Conservation (phyloP, 2,888 invertebrate genomes). For the Eupithecia subumbrata region DNA sequence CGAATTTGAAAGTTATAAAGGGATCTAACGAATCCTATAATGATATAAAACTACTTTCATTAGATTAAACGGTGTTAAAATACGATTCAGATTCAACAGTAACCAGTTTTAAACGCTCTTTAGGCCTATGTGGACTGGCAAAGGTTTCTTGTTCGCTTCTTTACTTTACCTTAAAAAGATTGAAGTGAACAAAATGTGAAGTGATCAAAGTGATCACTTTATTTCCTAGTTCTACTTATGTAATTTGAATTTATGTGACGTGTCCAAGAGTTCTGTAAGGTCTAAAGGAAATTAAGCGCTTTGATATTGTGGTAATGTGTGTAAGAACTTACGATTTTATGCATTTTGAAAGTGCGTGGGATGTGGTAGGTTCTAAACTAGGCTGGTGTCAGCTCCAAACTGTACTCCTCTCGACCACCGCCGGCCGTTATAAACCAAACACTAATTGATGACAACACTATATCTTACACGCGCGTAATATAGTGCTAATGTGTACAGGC, state of each 20-base stretch:
- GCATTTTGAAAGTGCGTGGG: constrained; percentile 59
- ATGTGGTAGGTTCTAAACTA: constrained; percentile 47
- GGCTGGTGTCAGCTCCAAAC: constrained; percentile 55
- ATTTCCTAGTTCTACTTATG: too few species aligned
- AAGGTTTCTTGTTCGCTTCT: too few species aligned
- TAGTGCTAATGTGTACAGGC: constrained; percentile 73
- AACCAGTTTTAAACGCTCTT: too few species aligned
- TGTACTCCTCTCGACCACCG: constrained; percentile 52
- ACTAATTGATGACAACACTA: constrained; percentile 69
- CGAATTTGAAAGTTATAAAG: neutral
- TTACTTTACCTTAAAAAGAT: too few species aligned
- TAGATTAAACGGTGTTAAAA: neutral
- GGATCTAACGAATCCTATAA: neutral
- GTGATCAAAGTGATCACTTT: too few species aligned
- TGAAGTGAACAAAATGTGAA: too few species aligned
- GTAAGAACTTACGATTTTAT: constrained; percentile 63
- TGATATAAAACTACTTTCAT: neutral
- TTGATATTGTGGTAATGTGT: neutral
- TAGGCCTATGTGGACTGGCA: neutral
- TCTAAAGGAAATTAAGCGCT: too few species aligned
- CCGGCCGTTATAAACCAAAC: constrained; percentile 62
- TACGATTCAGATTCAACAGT: too few species aligned
- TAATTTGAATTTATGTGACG: too few species aligned
- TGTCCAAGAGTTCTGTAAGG: too few species aligned
- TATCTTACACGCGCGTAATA: constrained; percentile 58